Base-by-base conservation (phyloP, 64 coral and sea anemone genomes). In the Platygyra sinensis region DNA sequence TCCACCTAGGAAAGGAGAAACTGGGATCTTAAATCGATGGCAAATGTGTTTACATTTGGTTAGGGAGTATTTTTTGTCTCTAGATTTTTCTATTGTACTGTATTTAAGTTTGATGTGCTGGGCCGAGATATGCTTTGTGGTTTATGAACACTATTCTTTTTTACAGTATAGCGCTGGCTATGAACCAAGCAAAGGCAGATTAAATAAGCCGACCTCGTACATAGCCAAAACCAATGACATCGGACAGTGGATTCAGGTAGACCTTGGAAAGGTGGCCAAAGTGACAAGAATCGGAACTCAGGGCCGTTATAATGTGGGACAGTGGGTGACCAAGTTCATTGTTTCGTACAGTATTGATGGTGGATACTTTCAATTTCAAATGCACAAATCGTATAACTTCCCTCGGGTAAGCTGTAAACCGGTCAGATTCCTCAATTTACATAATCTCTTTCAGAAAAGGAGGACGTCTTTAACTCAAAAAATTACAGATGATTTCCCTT, bases 201-300 rank as follows among this genome's bases (percentile, higher is more conserved):
- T 82, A 5, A 82, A 82, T 60, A 30, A 65, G 6, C 60, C 64
- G 4, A 52, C 14, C 8, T 15, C 24, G 13, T 89, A 80, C 19
- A 57, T 54, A 2, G 59, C 76, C 16, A 30, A 5, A 22, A 20
- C 0, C 8, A 22, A 12, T 1, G 52, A 80, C 64, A 72, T 30
- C 3, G 29, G 52, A 0, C 62, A 89, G 10, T 89, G 88, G 88
- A 18, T 89, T 29, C 88, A 89, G 69, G 77, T 89, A 27, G 88
- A 89, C 51, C 72, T 89, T 72, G 76, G 63, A 10, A 80, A 89
- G 8, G 54, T 79, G 16, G 76, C 52, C 62, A 60, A 89, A 89
- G 54, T 89, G 69, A 89, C 88, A 14, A 80, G 71, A 89, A 72
- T 80, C 30, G 88, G 32, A 22, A 89, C 77, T 72, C 88, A 89